phyloP scores from a whole-genome alignment of 2,113 vertebrate species.

The Barnardius zonarius region DNA sequence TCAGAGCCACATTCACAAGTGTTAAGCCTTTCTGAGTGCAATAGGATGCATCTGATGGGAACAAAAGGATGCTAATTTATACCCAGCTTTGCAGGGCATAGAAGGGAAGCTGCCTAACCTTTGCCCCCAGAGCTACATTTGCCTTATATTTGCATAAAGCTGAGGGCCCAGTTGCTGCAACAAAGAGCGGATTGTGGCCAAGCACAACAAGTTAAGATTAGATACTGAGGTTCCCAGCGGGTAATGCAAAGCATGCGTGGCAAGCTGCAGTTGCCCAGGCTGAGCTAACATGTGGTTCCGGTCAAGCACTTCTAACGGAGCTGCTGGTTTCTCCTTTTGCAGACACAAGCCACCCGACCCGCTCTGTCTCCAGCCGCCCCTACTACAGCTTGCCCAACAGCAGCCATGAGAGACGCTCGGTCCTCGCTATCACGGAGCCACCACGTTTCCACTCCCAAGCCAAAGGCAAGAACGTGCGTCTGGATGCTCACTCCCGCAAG shows the following conservation, averaged over 20 bases:
- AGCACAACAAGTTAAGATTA: not conserved
- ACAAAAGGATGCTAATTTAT: not conserved
- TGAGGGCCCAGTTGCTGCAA: not conserved
- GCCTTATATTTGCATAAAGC: not conserved
- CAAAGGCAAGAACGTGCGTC: slow-evolving; percentile 95
- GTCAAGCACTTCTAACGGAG: not conserved
- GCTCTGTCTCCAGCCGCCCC: slow-evolving; percentile 83
- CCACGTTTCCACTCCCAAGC: slow-evolving; percentile 93
- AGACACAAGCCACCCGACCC: slow-evolving; percentile 87
- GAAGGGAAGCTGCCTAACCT: not conserved
- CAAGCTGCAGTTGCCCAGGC: not conserved
- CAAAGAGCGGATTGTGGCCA: not conserved
- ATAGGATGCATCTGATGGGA: not conserved
- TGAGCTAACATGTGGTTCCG: fast-evolving
- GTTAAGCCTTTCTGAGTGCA: not conserved
- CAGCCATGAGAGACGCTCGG: slow-evolving; percentile 83
- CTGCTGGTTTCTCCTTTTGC: not conserved
- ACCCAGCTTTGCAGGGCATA: not conserved
- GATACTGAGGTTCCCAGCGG: fast-evolving
- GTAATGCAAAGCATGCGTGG: fast-evolving
- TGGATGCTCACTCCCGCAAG: slow-evolving; percentile 89
- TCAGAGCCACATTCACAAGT: not conserved
- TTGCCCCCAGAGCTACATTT: not conserved
- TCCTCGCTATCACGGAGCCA: slow-evolving; percentile 78
- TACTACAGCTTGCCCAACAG: slow-evolving; percentile 85